These are phyloP conservation scores for Aplodontia rufa DNA, from an alignment of 2,113 vertebrate species.

Conservation along the genomic window DNA sequence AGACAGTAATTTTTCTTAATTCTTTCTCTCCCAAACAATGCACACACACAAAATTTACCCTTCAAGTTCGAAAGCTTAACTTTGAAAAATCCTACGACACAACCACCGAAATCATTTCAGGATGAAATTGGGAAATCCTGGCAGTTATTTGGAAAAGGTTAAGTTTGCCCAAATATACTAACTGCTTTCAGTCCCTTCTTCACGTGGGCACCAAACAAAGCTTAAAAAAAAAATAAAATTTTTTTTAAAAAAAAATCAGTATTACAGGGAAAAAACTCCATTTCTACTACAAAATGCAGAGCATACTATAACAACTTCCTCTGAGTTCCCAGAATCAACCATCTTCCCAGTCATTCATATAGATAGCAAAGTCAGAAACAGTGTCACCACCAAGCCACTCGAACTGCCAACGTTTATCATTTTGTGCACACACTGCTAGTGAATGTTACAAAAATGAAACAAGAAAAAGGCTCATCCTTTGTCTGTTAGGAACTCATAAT, in stretches of 20 bases:
- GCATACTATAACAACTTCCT: neutral
- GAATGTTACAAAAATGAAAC: neutral
- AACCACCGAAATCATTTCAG: neutral
- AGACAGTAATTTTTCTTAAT: slow-evolving; percentile 29
- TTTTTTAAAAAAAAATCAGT: too few relatives aligned
- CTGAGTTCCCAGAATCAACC: neutral
- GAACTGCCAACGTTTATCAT: neutral
- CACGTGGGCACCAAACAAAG: neutral
- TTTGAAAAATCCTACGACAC: slow-evolving; percentile 20
- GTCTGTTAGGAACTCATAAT: neutral
- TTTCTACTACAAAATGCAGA: slow-evolving; percentile 31
- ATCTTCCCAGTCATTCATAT: neutral
- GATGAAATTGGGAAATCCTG: neutral
- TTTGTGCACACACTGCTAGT: neutral
- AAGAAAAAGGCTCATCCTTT: neutral
- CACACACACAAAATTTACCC: neutral
- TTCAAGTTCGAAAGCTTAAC: slow-evolving; percentile 30
- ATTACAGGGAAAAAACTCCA: neutral
- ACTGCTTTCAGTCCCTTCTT: neutral
- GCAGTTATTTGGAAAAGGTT: slow-evolving; percentile 4
- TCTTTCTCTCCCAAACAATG: slow-evolving; percentile 45
- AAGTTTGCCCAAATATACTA: neutral
- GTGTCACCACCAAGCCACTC: neutral
- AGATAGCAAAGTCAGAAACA: neutral
- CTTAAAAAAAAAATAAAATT: neutral